Conservation (phyloP, 2,888 invertebrate genomes). For the Aleiodes testaceus region DNA sequence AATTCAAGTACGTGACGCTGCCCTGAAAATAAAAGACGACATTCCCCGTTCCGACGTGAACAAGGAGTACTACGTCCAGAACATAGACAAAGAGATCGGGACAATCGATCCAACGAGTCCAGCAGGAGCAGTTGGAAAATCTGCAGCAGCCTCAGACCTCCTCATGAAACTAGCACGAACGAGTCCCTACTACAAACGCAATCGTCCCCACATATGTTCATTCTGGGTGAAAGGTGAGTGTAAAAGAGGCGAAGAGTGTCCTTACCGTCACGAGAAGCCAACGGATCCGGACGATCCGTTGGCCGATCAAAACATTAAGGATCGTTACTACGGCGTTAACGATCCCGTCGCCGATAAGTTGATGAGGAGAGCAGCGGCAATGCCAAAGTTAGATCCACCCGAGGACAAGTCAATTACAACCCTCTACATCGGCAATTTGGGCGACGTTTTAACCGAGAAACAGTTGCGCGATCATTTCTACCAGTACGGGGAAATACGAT, state of each 20-base stretch:
- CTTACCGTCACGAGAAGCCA: conserved; percentile 96
- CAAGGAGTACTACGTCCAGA: conserved; percentile 95
- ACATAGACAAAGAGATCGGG: conserved; percentile 86
- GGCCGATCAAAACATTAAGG: conserved; percentile 96
- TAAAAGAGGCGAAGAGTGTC: conserved; percentile 96
- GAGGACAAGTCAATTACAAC: conserved; percentile 98
- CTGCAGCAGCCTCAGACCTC: conserved; percentile 87
- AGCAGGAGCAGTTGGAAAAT: conserved; percentile 79
- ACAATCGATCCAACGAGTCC: conserved; percentile 72
- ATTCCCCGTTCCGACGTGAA: conserved; percentile 95
- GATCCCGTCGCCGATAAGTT: conserved; percentile 97
- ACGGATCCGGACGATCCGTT: conserved; percentile 98
- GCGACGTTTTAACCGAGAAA: conserved; percentile 90
- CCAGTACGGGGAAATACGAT: conserved; percentile 98
- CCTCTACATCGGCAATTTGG: conserved; percentile 96
- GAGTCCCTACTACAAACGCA: conserved; percentile 95
- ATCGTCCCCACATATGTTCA: conserved; percentile 95
- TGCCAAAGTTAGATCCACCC: conserved; percentile 96
- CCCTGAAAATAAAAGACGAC: conserved; percentile 91
- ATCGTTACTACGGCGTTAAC: conserved; percentile 94
- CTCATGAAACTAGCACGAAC: conserved; percentile 91
- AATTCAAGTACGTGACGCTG: conserved; percentile 92
- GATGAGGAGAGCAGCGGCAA: conserved; percentile 90
- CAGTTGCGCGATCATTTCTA: conserved; percentile 97
- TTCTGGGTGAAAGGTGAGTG: conserved; percentile 99